Evolutionary conservation across 1,140 invertebrate genomes (phyloP).

Genomic region (Ylistrum balloti): DNA sequence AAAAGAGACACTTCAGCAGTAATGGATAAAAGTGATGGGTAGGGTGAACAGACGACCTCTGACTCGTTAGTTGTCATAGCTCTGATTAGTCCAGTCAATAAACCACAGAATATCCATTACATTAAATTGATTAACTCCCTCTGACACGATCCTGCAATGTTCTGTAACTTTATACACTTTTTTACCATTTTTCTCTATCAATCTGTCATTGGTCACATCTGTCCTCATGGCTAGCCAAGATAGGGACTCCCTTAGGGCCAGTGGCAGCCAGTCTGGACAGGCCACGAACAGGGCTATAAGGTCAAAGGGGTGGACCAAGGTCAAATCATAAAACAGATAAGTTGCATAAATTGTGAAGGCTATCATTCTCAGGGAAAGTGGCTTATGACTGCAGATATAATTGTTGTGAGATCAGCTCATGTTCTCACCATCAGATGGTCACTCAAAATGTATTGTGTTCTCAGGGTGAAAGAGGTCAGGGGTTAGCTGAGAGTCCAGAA

Average conservation of each 20-base stretch:
- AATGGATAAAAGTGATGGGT: neutral
- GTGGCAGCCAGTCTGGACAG: neutral
- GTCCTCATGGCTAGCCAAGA: slow-evolving; percentile 36
- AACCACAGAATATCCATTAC: slow-evolving; percentile 27
- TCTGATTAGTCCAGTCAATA: slow-evolving; percentile 18
- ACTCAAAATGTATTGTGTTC: neutral
- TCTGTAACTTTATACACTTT: slow-evolving; percentile 30
- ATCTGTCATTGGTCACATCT: slow-evolving; percentile 12
- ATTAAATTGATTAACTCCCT: slow-evolving; percentile 34
- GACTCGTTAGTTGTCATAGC: neutral
- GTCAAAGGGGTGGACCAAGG: neutral
- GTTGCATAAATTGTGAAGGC: neutral
- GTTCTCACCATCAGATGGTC: neutral
- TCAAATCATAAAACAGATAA: slow-evolving; percentile 36
- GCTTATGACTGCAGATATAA: neutral
- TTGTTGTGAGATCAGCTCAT: neutral
- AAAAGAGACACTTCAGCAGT: neutral
- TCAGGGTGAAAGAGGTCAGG: neutral
- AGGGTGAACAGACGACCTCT: neutral
- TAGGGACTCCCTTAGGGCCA: neutral
- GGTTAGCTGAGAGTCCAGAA: neutral
- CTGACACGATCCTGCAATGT: slow-evolving; percentile 24
- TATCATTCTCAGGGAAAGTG: neutral
- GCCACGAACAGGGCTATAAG: neutral
- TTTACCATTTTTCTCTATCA: neutral